Percentiles rank a stretch among this genome's conserved stretches.
phyloP scores from a whole-genome alignment of 2,113 vertebrate species.

The Delphinus delphis region DNA sequence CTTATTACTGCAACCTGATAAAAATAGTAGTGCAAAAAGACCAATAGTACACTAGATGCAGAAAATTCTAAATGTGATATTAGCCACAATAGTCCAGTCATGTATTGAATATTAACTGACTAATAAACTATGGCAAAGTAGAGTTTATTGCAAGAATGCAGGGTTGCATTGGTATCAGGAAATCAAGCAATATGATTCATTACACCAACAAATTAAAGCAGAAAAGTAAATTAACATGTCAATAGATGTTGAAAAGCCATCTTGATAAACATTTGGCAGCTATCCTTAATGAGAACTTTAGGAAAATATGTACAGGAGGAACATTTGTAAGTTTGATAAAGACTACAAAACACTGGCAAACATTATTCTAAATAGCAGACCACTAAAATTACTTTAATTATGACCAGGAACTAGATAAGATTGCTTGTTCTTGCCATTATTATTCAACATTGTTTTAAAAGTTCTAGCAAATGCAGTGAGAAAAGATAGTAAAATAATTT shows the following conservation, averaged over 20 bases:
- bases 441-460: background rate
- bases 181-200: background rate
- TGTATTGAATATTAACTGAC: background rate
- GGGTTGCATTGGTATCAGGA: background rate
- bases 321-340: background rate
- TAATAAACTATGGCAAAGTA: background rate
- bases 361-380: background rate
- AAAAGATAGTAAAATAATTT: conserved; percentile 1
- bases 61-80: background rate
- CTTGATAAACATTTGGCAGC: background rate
- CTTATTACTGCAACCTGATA: background rate
- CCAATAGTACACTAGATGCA: background rate
- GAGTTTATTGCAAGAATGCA: background rate
- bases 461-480: background rate
- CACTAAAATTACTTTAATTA: background rate
- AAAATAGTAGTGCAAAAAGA: background rate
- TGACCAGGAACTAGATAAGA: background rate
- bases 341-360: background rate
- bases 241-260: background rate
- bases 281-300: background rate
- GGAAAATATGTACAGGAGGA: background rate
- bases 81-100: background rate
- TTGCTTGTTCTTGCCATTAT: background rate
- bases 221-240: background rate
- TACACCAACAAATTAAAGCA: background rate